These are phyloP conservation scores for Nixonia krombeini DNA, from an alignment of 1,140 invertebrate species.

Conservation along the genomic window DNA sequence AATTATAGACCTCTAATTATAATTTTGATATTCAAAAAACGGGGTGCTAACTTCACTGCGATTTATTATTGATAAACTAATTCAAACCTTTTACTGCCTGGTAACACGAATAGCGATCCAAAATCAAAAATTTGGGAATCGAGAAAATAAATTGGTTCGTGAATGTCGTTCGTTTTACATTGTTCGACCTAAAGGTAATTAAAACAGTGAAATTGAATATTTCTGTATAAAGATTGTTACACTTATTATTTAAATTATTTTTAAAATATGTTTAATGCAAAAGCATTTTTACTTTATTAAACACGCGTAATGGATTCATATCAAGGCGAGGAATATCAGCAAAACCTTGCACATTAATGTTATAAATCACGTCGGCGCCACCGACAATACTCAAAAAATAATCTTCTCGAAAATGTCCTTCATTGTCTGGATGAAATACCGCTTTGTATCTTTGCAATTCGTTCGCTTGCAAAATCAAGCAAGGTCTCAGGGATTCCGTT, in stretches of 20 bases:
- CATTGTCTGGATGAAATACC: constrained; percentile 43
- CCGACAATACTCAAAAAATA: constrained; percentile 43
- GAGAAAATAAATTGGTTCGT: constrained; percentile 49
- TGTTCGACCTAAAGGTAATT: constrained; percentile 33
- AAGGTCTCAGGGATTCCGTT: constrained; percentile 43
- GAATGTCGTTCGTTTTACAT: constrained; percentile 27
- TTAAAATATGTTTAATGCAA: constrained; percentile 2
- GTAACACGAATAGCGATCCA: constrained; percentile 48
- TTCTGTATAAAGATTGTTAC: no score
- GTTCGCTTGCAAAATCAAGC: constrained; percentile 47
- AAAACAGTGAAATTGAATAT: no score
- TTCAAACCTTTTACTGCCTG: constrained; percentile 40
- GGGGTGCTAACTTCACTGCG: no score
- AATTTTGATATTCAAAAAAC: no score
- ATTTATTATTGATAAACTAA: background rate
- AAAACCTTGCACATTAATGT: constrained; percentile 43
- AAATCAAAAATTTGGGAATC: constrained; percentile 53
- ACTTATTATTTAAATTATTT: no score
- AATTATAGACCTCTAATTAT: no score
- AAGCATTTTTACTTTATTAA: constrained; percentile 41
- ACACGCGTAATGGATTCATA: constrained; percentile 48
- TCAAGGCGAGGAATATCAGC: constrained; percentile 51
- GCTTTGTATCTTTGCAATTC: constrained; percentile 49
- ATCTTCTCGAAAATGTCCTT: constrained; percentile 32
- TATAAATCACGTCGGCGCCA: constrained; percentile 26